Evolutionary conservation across 1,140 invertebrate species (phyloP), one percentile per base, ranked within the genome.

Genomic region (Trichonephila clavata): DNA sequence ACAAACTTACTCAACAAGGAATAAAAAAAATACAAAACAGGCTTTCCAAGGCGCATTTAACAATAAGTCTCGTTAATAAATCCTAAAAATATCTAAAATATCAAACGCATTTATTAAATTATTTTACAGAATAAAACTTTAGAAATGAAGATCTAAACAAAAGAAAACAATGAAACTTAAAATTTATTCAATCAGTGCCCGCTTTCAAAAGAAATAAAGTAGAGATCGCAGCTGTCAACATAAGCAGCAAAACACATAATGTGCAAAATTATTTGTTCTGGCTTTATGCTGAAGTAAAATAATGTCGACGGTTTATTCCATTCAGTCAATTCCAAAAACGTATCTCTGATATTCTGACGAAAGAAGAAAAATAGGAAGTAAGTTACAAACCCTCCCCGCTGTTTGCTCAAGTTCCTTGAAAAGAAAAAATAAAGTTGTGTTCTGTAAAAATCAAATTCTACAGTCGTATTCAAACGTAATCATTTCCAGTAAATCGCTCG

Each of bases 391-490:
- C 10, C 27, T n/a, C 27, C 16, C 5, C 8, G 81, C 7, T 84
- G 81, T 84, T 59, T 86, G 59, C 60, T 0, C 84, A 63, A 63
- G 84, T 63, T 60, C 61, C 80, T 80, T 32, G 80, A 14, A 83
- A 57, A 83, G 80, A 83, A 83, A 57, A 39, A 57, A 83, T 20
- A 83, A 57, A 50, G 50, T n/a, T 43, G n/a, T 86, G 32, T 59
- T 20, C 24, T 13, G 84, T 61, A 84, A 59, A 84, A 84, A 84
- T 84, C 84, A 60, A 86, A 86, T 86, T 86, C 84, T 60, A 20
- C 84, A 60, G 60, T 84, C 81, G 84, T 86, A 86, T 86, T 86
- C 84, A 86, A 86, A 86, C 84, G 84, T 63, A 86, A 86, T 86
- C 84, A 86, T 86, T 63, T 86, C 84, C 24, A 63, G 84, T 63